phyloP scores from a whole-genome alignment of 2,113 vertebrate genomes.

The Fregetta grallaria region DNA sequence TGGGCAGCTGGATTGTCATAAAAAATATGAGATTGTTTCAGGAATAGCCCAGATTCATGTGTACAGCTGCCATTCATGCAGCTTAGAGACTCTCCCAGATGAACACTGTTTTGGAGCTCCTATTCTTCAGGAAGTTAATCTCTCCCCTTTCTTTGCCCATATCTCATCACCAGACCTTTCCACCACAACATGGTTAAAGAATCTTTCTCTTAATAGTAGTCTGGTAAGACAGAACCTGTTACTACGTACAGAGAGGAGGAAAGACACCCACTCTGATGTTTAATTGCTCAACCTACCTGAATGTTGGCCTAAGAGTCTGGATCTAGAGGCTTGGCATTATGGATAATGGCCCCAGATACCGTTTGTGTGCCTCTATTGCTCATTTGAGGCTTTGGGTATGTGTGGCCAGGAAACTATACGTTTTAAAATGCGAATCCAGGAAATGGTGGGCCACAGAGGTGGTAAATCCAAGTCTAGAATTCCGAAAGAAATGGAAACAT shows the following conservation, averaged over 20 bases:
- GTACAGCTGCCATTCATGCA: background rate
- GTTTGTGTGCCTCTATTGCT: background rate
- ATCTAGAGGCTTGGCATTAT: background rate
- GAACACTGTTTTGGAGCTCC: background rate
- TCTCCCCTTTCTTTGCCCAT: background rate
- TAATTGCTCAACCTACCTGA: background rate
- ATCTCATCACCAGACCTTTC: background rate
- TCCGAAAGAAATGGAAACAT: background rate
- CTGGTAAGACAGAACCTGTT: background rate
- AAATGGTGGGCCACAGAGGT: background rate
- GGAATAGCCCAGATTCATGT: background rate
- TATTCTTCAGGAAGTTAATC: background rate
- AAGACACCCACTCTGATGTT: background rate
- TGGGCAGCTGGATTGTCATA: background rate
- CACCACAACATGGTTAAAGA: background rate
- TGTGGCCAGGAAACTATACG: background rate
- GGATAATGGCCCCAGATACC: background rate
- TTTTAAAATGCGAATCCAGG: background rate
- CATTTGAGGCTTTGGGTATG: background rate
- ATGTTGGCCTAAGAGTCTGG: background rate
- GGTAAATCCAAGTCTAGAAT: background rate
- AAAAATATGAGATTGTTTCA: background rate
- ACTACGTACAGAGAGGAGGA: background rate
- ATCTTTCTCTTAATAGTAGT: background rate
- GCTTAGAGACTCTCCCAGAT: background rate